phyloP scores from a whole-genome alignment of 2,797 vertebrate genomes.

The Tinamus major region DNA sequence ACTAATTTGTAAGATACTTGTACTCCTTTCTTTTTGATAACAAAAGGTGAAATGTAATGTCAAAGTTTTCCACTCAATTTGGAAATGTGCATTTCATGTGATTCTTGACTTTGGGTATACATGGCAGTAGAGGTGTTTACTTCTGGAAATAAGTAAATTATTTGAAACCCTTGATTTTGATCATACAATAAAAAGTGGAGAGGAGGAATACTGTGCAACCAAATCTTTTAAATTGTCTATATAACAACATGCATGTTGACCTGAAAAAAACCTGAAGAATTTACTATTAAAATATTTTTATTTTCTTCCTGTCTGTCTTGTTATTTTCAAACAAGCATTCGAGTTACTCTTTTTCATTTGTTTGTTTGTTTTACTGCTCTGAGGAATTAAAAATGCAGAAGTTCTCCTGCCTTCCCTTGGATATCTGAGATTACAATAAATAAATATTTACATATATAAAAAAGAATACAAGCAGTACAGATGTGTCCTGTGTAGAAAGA shows the following conservation, averaged over 20 bases:
- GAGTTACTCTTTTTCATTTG: not conserved
- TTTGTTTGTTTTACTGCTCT: not conserved
- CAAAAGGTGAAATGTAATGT: not conserved
- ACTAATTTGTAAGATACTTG: not conserved
- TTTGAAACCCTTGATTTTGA: not conserved
- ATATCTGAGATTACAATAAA: not conserved
- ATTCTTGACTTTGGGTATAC: not conserved
- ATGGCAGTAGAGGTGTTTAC: not conserved
- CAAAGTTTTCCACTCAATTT: not conserved
- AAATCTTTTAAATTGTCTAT: not conserved
- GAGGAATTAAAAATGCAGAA: not conserved
- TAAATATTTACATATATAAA: not conserved
- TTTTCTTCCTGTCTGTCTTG: not conserved
- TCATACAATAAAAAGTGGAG: not conserved
- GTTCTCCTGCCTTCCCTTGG: not conserved
- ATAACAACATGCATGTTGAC: not conserved
- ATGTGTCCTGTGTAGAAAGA: not conserved
- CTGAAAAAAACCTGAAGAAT: not conserved
- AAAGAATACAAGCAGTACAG: not conserved
- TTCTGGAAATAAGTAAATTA: not conserved
- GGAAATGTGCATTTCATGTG: not conserved
- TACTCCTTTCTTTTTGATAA: not conserved
- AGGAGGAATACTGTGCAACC: not conserved
- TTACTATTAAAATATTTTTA: not conserved
- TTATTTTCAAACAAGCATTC: not conserved